phyloP scores from a whole-genome alignment of 2,888 invertebrate genomes.

The Aphrophora alni region DNA sequence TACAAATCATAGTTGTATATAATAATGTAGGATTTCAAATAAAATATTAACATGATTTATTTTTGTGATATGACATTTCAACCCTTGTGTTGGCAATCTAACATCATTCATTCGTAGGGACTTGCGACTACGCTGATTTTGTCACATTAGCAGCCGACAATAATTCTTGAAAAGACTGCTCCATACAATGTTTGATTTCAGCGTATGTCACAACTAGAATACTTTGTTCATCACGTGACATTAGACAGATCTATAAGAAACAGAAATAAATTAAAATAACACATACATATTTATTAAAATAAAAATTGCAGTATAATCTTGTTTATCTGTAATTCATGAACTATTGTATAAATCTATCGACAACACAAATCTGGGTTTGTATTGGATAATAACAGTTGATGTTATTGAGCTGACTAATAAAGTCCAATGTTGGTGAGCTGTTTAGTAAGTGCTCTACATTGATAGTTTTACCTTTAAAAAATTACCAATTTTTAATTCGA shows the following conservation, averaged over 20 bases:
- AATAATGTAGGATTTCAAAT: too few relatives aligned
- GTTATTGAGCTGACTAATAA: too few relatives aligned
- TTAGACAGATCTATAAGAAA: conserved; percentile 82
- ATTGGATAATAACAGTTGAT: too few relatives aligned
- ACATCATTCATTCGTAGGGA: neutral
- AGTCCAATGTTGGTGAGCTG: too few relatives aligned
- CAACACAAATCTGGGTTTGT: too few relatives aligned
- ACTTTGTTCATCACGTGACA: conserved; percentile 96
- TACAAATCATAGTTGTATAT: too few relatives aligned
- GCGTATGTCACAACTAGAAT: conserved; percentile 94
- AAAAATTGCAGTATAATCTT: conserved; percentile 14
- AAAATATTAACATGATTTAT: too few relatives aligned
- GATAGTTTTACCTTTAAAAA: too few relatives aligned
- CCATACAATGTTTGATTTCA: conserved; percentile 94
- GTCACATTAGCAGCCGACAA: conserved; percentile 57
- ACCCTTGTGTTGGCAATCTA: neutral
- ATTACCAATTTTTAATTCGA: too few relatives aligned
- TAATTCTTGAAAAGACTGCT: conserved; percentile 88
- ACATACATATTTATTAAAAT: conserved; percentile 16
- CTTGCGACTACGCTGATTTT: neutral
- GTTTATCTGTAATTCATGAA: neutral
- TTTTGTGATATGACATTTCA: too few relatives aligned
- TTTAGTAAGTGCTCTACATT: too few relatives aligned
- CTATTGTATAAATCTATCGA: too few relatives aligned
- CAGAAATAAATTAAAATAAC: conserved; percentile 45